Evolutionary conservation across 2,888 invertebrate genomes (phyloP).

Genomic region (Timema podura): DNA sequence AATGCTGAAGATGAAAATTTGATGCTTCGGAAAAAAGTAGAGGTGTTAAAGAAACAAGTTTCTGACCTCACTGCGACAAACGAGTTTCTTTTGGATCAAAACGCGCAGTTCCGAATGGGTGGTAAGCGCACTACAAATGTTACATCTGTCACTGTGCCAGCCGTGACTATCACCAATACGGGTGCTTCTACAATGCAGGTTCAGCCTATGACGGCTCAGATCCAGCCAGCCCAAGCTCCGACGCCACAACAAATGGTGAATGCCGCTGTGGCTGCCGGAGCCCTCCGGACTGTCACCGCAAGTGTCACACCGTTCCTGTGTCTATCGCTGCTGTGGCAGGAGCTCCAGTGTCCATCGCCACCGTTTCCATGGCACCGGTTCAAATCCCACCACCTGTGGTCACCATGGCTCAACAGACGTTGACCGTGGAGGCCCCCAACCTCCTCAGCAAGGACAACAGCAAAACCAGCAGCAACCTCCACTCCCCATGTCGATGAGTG

Average conservation of each 20-base stretch:
- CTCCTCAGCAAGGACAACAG: constrained; percentile 39
- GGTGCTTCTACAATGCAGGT: constrained; percentile 35
- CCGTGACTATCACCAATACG: constrained; percentile 56
- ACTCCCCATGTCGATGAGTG: constrained; percentile 54
- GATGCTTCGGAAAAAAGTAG: constrained; percentile 61
- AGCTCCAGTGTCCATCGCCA: constrained; percentile 54
- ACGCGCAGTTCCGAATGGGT: constrained; percentile 63
- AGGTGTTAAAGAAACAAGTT: constrained; percentile 66
- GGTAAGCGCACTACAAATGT: constrained; percentile 52
- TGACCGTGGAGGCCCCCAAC: constrained; percentile 43
- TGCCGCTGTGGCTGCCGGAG: constrained; percentile 44
- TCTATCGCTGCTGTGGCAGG: constrained; percentile 57
- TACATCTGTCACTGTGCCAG: constrained; percentile 56
- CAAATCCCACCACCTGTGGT: constrained; percentile 55
- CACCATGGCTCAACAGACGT: constrained; percentile 52
- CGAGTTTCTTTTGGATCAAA: constrained; percentile 73
- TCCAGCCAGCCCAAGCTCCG: constrained; percentile 46
- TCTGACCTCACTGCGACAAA: constrained; percentile 70
- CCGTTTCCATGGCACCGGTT: constrained; percentile 53
- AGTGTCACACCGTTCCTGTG: constrained; percentile 58
- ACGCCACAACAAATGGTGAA: constrained; percentile 47
- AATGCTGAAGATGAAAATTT: constrained; percentile 60
- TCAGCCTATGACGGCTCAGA: constrained; percentile 38
- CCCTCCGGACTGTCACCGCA: constrained; percentile 54
- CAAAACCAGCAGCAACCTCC: constrained; percentile 44